phyloP scores from a whole-genome alignment of 2,888 invertebrate species.

The Spisula solida region DNA sequence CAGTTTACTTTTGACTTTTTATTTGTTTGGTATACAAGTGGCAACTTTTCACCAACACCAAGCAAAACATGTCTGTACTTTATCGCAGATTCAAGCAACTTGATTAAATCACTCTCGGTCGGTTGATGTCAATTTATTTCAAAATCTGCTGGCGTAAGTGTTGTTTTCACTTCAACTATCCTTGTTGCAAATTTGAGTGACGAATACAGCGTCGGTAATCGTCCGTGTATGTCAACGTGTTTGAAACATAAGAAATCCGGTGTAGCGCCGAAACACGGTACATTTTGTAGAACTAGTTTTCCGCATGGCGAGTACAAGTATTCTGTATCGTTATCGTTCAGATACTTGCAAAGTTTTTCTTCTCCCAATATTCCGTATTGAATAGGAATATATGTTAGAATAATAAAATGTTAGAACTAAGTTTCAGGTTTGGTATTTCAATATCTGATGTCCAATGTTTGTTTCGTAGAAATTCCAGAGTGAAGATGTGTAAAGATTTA shows the following conservation, averaged over 20 bases:
- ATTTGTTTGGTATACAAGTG: no score
- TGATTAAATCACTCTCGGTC: background rate
- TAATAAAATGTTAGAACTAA: no score
- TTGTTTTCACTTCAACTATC: constrained; percentile 27
- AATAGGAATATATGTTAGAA: no score
- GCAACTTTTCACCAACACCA: background rate
- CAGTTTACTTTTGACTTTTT: no score
- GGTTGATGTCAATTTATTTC: background rate
- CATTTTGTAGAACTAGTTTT: background rate
- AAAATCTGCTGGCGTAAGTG: background rate
- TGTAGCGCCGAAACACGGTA: constrained; percentile 23
- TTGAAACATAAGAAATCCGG: constrained; percentile 21
- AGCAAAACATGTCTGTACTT: constrained; percentile 6
- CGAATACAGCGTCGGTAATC: background rate
- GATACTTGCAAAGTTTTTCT: background rate
- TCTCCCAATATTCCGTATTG: constrained; percentile 17
- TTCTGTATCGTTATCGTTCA: background rate
- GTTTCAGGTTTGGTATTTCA: background rate
- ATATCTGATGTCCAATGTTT: background rate
- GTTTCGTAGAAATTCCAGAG: background rate
- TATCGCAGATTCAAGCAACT: background rate
- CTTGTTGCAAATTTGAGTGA: background rate
- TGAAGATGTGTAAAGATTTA: background rate
- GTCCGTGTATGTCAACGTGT: background rate
- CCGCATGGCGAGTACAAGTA: background rate